phyloP scores from a whole-genome alignment of 2,797 vertebrate species.

The Neostethus bicornis region DNA sequence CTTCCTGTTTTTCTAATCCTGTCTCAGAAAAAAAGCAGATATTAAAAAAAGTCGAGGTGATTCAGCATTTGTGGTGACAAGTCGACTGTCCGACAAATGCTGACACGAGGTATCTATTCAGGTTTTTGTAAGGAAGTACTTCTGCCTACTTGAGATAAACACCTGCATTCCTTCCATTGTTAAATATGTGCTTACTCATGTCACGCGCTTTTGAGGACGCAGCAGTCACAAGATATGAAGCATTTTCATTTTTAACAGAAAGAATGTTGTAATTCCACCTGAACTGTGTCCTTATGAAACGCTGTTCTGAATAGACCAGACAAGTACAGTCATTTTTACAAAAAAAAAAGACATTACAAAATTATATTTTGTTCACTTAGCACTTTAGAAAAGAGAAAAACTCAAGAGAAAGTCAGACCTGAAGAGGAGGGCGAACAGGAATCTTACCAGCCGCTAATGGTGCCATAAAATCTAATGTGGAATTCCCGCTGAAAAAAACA shows the following conservation, averaged over 20 bases:
- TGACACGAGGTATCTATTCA: slow-evolving; percentile 6
- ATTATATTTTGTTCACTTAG: too few species aligned
- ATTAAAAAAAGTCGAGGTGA: not conserved
- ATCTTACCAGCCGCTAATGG: too few species aligned
- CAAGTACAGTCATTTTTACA: too few species aligned
- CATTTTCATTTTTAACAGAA: not conserved
- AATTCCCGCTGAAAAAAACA: too few species aligned
- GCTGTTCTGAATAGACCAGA: too few species aligned
- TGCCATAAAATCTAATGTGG: too few species aligned
- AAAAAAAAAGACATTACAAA: too few species aligned
- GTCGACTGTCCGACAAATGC: not conserved
- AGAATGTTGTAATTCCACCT: not conserved
- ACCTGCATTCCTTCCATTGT: not conserved
- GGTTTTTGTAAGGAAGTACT: slow-evolving; percentile 19
- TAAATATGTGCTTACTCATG: not conserved
- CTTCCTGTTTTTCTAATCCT: not conserved
- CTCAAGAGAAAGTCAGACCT: too few species aligned
- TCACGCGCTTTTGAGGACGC: slow-evolving; percentile 2
- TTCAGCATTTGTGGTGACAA: not conserved
- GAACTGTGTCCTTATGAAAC: too few species aligned
- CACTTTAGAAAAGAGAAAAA: too few species aligned
- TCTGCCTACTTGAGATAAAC: not conserved
- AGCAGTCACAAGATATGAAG: slow-evolving; percentile 6
- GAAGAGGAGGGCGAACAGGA: too few species aligned
- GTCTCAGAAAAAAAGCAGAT: not conserved